Evolutionary conservation across 2,888 invertebrate species (phyloP).

Genomic region (Hoplodrina blanda): DNA sequence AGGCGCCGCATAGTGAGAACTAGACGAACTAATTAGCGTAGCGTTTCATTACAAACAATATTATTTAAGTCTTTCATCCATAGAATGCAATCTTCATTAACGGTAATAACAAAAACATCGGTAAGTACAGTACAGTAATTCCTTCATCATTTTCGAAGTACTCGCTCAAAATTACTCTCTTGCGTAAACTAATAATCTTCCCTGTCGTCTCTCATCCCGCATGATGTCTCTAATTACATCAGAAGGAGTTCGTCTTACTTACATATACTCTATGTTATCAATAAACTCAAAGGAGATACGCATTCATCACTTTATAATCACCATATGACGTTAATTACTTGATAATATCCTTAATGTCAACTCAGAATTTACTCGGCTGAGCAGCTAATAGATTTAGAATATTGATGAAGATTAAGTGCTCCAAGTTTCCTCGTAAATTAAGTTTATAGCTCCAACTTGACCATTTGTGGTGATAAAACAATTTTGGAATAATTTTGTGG

Average conservation of each 20-base stretch:
- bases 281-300: slow-evolving; percentile 62
- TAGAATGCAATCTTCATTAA: background rate
- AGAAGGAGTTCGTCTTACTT: slow-evolving; percentile 21
- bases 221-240: slow-evolving; percentile 67
- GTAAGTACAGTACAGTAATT: slow-evolving; percentile 7
- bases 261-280: slow-evolving; percentile 48
- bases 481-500: slow-evolving; percentile 20
- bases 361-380: slow-evolving; percentile 31
- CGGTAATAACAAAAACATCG: background rate
- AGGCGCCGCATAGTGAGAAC: too few species aligned
- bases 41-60: too few species aligned
- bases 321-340: slow-evolving; percentile 68
- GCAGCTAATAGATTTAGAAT: slow-evolving; percentile 53
- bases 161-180: slow-evolving; percentile 42
- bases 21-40: too few species aligned
- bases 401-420: slow-evolving; percentile 47
- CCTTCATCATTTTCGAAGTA: slow-evolving; percentile 21
- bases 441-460: slow-evolving; percentile 42
- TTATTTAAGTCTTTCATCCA: too few species aligned
- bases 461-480: slow-evolving; percentile 39
- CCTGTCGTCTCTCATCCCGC: slow-evolving; percentile 56
- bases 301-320: slow-evolving; percentile 64
- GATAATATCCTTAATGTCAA: slow-evolving; percentile 56
- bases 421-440: slow-evolving; percentile 40
- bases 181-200: slow-evolving; percentile 59